Base-by-base conservation (phyloP, 2,113 vertebrate genomes). In the Pachyramphus minor region DNA sequence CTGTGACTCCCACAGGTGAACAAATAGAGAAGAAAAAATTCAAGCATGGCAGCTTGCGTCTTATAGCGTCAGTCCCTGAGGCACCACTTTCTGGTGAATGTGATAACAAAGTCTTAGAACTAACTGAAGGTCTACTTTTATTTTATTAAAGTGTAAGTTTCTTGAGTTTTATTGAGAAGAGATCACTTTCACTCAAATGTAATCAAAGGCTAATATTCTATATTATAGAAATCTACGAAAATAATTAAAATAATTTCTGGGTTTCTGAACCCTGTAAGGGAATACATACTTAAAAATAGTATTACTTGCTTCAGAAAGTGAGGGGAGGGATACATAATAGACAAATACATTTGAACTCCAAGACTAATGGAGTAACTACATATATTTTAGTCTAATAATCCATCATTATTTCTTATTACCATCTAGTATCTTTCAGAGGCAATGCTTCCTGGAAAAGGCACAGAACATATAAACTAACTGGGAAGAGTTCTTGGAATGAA, bases 1-100 rank as follows among this genome's bases (percentile, higher is more conserved):
- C 11, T 39, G 42, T 30, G 76, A 93, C 33, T 97, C 88, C 91
- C 86, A 92, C 25, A 84, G 84, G 86, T 66, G 74, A 92, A 85
- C 22, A 96, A 87, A 89, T 1, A 49, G 49, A 75, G 55, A 14
- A 75, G 66, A 90, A 80, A 73, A 76, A 64, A 52, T 35, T 41
- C 25, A 84, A 77, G 82, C 0, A 0, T 84, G 22, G 37, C 67
- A 84, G 63, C 62, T 77, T 80, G 35, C 30, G 56, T 89, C 74
- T 90, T 62, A 72, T 2, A 89, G 47, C 6, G 9, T 39, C 80
- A 53, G 64, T 50, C 62, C 67, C 76, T 22, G 45, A 92, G 45
- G 79, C 24, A 88, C 31, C 20, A 31, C 45, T 21, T 52, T 23
- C 49, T 45, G 17, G 41, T 50, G 78, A 93, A 53, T 25, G 19